phyloP scores from a whole-genome alignment of 2,797 vertebrate genomes.

The Sebastes vulpes region DNA sequence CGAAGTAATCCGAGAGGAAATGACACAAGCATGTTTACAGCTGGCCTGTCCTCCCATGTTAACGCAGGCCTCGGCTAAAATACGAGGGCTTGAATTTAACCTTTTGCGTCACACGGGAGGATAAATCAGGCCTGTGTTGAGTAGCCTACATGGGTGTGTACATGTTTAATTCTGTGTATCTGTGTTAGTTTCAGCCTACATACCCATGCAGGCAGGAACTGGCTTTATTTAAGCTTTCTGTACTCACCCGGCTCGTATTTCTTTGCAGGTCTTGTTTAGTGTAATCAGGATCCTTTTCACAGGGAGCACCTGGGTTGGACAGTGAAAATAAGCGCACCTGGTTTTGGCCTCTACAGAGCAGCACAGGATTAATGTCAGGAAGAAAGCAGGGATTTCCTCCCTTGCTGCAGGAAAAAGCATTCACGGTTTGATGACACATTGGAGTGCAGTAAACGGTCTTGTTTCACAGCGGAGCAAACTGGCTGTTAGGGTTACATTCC shows the following conservation, averaged over 20 bases:
- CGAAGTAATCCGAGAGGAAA: conserved; percentile 81
- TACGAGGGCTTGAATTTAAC: conserved; percentile 26
- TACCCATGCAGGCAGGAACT: neutral
- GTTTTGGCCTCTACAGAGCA: conserved; percentile 43
- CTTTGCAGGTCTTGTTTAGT: conserved; percentile 58
- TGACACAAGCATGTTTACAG: conserved; percentile 82
- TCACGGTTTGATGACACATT: conserved; percentile 56
- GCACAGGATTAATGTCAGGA: conserved; percentile 62
- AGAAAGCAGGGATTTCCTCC: conserved; percentile 66
- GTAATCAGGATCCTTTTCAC: conserved; percentile 50
- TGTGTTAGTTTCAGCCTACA: conserved; percentile 30
- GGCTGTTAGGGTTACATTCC: conserved; percentile 20
- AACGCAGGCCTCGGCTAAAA: conserved; percentile 39
- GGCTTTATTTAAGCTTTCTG: conserved; percentile 43
- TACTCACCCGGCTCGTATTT: conserved; percentile 59
- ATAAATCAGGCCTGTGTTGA: conserved; percentile 22
- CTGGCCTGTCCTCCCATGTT: conserved; percentile 62
- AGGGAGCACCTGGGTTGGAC: conserved; percentile 58
- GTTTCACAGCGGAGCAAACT: conserved; percentile 45
- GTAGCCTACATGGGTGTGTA: conserved; percentile 24
- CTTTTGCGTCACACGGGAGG: conserved; percentile 12
- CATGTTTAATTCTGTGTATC: conserved; percentile 31
- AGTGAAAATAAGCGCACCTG: conserved; percentile 67
- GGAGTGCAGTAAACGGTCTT: conserved; percentile 65
- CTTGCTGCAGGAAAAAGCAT: conserved; percentile 46